A percentile compares a stretch with the other conserved stretches of the same genome.
Evolutionary conservation across 1,140 invertebrate species (phyloP).

Genomic region (Cotesia typhae): DNA sequence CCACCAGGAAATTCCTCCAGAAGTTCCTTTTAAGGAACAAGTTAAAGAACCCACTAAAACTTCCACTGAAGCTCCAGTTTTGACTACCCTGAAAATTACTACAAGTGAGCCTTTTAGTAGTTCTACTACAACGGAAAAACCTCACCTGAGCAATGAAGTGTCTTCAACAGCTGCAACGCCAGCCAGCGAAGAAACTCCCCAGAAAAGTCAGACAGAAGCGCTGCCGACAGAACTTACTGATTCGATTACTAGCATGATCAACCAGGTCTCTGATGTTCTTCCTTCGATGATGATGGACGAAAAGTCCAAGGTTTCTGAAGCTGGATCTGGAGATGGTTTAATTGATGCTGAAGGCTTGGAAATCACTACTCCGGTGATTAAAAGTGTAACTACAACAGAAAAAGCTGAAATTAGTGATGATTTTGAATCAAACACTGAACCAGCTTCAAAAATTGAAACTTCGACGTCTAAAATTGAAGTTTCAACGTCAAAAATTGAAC

Average conservation of each 20-base stretch:
- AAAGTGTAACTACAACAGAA: too few species aligned
- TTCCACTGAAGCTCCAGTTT: too few species aligned
- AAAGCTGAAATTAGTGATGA: too few species aligned
- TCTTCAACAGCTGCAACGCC: slow-evolving; percentile 6
- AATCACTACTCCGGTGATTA: too few species aligned
- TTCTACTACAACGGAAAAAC: not conserved
- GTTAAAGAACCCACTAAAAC: too few species aligned
- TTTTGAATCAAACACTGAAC: not conserved
- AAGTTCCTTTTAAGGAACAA: not conserved
- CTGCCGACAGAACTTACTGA: slow-evolving; percentile 55
- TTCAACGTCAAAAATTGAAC: not conserved
- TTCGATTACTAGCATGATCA: slow-evolving; percentile 59
- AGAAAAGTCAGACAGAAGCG: slow-evolving; percentile 35
- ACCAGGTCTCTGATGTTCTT: slow-evolving; percentile 54
- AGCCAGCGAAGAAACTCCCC: slow-evolving; percentile 13
- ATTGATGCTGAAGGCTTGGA: too few species aligned
- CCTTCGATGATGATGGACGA: not conserved
- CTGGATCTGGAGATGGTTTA: too few species aligned
- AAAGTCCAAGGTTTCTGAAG: not conserved
- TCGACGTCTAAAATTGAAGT: not conserved
- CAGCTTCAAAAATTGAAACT: not conserved
- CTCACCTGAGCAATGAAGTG: too few species aligned
- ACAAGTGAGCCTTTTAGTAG: too few species aligned
- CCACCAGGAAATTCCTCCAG: slow-evolving; percentile 6
- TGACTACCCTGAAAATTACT: too few species aligned